These are phyloP conservation scores for Drosophila bocqueti DNA, from an alignment of 1,140 invertebrate species.

Conservation along the genomic window DNA sequence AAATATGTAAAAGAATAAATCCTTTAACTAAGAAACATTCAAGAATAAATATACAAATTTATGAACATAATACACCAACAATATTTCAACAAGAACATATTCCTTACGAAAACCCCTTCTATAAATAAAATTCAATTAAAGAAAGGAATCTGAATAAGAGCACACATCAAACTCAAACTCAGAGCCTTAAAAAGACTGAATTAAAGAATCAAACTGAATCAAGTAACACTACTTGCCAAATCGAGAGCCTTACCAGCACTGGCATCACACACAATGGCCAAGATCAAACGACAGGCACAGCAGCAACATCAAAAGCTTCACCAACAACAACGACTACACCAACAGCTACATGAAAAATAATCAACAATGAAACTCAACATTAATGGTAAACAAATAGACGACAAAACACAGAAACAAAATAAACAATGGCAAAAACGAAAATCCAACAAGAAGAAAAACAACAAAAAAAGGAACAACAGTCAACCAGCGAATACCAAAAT, in stretches of 20 bases:
- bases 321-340: not conserved
- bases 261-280: not conserved
- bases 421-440: slow-evolving; percentile 24
- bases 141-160: too few species aligned
- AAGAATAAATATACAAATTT: not conserved
- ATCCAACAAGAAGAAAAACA: slow-evolving; percentile 3
- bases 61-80: not conserved
- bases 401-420: slow-evolving; percentile 11
- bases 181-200: too few species aligned
- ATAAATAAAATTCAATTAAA: too few species aligned
- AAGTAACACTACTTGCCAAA: not conserved
- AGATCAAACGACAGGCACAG: slow-evolving; percentile 2
- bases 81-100: not conserved
- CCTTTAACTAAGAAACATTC: not conserved
- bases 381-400: slow-evolving; percentile 21
- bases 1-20: not conserved
- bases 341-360: not conserved
- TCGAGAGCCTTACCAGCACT: not conserved
- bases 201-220: too few species aligned
- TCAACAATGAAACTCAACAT: slow-evolving; percentile 12
- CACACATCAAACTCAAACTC: too few species aligned
- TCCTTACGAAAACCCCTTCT: too few species aligned
- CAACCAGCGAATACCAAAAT: slow-evolving; percentile 36
- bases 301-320: slow-evolving; percentile 6
- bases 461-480: slow-evolving; percentile 40